Evolutionary conservation across 2,888 invertebrate genomes (phyloP).

Genomic region (Morinoia aosen): DNA sequence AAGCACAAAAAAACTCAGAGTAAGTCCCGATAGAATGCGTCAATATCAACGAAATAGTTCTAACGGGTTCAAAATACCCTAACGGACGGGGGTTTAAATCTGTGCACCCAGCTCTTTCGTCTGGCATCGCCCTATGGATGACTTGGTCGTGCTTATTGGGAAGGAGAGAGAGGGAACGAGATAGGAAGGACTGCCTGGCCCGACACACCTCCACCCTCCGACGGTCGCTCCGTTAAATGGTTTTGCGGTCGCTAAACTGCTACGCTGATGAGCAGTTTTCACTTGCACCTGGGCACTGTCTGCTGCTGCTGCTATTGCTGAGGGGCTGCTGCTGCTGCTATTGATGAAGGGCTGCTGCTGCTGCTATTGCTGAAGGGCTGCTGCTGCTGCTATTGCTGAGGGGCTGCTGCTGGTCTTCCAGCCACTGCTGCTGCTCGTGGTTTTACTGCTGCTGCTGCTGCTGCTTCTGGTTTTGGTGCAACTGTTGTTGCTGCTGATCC

Average conservation of each 20-base stretch:
- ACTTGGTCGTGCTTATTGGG: not conserved
- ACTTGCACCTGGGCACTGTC: not conserved
- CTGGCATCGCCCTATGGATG: not conserved
- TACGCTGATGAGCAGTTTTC: not conserved
- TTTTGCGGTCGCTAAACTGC: not conserved
- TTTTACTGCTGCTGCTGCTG: conserved; percentile 8
- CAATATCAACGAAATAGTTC: not conserved
- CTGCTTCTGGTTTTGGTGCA: conserved; percentile 19
- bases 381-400: not conserved
- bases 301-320: not conserved
- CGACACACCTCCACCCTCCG: not conserved
- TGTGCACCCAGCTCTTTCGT: not conserved
- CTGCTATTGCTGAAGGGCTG: not conserved
- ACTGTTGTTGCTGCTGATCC: not conserved
- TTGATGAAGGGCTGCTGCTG: not conserved
- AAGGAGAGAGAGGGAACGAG: not conserved
- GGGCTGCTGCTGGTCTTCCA: not conserved
- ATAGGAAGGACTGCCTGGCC: not conserved
- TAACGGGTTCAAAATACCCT: not conserved
- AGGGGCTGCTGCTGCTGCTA: conserved; percentile 1
- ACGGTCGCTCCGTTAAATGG: not conserved
- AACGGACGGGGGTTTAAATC: not conserved
- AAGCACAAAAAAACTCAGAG: not conserved
- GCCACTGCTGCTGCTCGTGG: not conserved
- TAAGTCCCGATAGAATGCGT: not conserved